Conservation (phyloP, 2,113 vertebrate genomes). For the Corvus moneduloides region DNA sequence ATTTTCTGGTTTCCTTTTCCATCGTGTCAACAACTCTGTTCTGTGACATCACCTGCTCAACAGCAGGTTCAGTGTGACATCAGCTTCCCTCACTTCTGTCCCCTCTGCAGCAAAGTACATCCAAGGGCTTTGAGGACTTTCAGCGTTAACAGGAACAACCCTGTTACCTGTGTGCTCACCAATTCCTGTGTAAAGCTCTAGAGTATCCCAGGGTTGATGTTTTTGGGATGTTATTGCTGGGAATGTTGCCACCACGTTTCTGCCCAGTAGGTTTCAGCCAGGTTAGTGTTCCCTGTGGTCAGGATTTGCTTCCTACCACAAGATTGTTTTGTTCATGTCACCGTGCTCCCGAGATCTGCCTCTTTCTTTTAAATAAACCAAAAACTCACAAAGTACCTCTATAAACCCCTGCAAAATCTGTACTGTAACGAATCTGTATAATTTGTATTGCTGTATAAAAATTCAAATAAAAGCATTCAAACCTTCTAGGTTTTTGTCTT, state of each 20-base stretch:
- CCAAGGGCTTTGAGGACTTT: conserved; percentile 1
- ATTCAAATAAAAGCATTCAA: conserved; percentile 28
- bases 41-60: fast-evolving
- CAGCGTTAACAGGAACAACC: not conserved
- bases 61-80: not conserved
- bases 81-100: not conserved
- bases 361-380: conserved; percentile 39
- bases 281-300: not conserved
- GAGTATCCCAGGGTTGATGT: not conserved
- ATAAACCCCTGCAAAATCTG: conserved; percentile 27
- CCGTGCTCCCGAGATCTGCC: conserved; percentile 16
- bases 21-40: not conserved
- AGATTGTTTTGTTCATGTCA: not conserved
- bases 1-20: not conserved
- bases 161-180: not conserved
- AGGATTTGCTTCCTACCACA: not conserved
- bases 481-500: not conserved
- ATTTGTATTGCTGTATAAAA: conserved; percentile 57
- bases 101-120: not conserved
- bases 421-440: conserved; percentile 40
- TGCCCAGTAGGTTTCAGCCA: not conserved
- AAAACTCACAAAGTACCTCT: conserved; percentile 56
- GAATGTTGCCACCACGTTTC: not conserved
- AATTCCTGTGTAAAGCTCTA: not conserved
- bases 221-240: not conserved